Conservation (phyloP, 2,113 vertebrate genomes). For the Passer domesticus region DNA sequence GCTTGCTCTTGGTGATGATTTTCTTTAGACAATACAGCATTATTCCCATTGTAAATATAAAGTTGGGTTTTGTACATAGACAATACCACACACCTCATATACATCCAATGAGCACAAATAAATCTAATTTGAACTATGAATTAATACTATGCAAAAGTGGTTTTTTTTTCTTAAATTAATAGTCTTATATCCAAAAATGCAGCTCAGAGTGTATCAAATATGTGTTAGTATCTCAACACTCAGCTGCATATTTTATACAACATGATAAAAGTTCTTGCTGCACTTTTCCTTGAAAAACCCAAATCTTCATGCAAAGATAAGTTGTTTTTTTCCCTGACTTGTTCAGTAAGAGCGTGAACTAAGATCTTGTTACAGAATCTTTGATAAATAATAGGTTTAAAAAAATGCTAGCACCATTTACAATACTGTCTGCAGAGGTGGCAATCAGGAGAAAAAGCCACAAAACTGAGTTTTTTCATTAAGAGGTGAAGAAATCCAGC, state of each 20-base stretch:
- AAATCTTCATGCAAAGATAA: not conserved
- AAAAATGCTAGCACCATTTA: not conserved
- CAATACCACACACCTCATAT: fast-evolving
- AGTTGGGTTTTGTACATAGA: not conserved
- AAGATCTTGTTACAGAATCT: not conserved
- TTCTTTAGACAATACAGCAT: not conserved
- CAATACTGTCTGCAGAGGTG: not conserved
- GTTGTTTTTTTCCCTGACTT: not conserved
- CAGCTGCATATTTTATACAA: not conserved
- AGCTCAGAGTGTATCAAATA: not conserved
- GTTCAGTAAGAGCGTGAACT: not conserved
- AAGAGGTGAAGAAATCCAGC: not conserved
- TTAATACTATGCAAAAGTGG: not conserved
- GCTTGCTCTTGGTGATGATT: not conserved
- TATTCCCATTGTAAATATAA: not conserved
- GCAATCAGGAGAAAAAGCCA: not conserved
- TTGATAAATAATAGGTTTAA: not conserved
- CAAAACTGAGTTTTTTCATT: not conserved
- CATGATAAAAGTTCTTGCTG: not conserved
- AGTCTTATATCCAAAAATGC: not conserved
- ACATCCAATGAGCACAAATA: not conserved
- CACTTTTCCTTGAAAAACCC: not conserved
- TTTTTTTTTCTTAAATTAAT: not conserved
- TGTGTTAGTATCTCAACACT: not conserved
- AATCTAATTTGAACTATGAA: not conserved